Evolutionary conservation across 2,113 vertebrate species (phyloP), one percentile per base, ranked within the genome.

Genomic region (Porphyrio hochstetteri): DNA sequence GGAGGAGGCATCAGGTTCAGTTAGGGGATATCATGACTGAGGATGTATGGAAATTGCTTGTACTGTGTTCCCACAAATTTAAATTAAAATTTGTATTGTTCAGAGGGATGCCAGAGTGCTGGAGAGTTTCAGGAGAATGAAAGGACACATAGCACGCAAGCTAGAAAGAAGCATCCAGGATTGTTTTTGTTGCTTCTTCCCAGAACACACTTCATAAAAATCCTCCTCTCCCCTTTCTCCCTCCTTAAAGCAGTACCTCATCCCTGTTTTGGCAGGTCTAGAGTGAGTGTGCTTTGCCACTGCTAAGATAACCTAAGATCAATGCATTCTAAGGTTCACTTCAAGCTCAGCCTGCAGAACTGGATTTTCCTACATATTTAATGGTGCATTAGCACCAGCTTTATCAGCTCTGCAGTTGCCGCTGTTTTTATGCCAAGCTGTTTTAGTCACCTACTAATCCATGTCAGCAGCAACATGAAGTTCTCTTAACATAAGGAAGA

Each of bases 381-480:
- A 90, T 21, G 67, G 55, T 74, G 55, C 18, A 67, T 95, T 93
- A 96, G 70, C 71, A 92, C 8, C 33, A 82, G 52, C 42, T 92
- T 87, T 92, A 94, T 92, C 82, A 92, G 55, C 68, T 90, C 69
- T 80, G 40, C 53, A 76, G 53, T 31, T 82, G 55, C 21, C 8
- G 29, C 46, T 84, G 69, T 1, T 92, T 93, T 90, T 76, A 84
- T 74, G 78, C 48, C 40, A 96, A 93, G 72, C 70, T 82, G 13
- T 64, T 95, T 92, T 72, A 94, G 79, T 60, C 50, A 92, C 44
- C 77, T 71, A 82, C n/a, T 96, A 93, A 92, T 88, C 71, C 65
- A 69, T 13, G 29, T 36, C 31, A 10, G 77, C 56, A 86, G 67
- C 28, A 95, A 53, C 60, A 78, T 56, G 21, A 90, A 50, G 68